phyloP scores from a whole-genome alignment of 92 coral and sea anemone species.

The Heliopora coerulea region DNA sequence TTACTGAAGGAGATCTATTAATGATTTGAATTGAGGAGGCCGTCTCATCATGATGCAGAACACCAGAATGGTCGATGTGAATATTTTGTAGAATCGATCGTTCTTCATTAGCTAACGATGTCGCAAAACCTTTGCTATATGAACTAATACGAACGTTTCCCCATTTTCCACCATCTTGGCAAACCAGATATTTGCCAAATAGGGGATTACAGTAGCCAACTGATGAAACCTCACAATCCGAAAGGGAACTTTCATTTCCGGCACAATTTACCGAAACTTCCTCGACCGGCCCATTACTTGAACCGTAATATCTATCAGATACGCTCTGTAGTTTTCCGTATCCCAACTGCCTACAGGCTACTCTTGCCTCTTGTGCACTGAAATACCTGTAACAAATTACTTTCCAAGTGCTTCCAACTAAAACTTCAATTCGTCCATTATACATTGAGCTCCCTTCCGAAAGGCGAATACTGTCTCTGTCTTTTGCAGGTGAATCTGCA shows the following conservation, averaged over 20 bases:
- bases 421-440: not conserved
- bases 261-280: not conserved
- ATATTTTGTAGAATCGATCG: not conserved
- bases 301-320: not conserved
- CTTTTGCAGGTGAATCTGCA: no score
- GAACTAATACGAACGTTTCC: slow-evolving; percentile 11
- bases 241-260: not conserved
- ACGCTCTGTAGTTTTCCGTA: not conserved
- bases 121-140: not conserved
- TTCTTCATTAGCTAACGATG: not conserved
- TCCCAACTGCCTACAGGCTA: not conserved
- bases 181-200: not conserved
- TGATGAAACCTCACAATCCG: not conserved
- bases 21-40: slow-evolving; percentile 13
- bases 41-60: not conserved
- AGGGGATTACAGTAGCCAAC: not conserved
- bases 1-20: slow-evolving; percentile 1
- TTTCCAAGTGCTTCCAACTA: not conserved
- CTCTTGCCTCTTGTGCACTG: not conserved
- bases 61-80: not conserved
- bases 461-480: not conserved
- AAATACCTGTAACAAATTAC: not conserved
- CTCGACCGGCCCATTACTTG: not conserved
- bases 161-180: slow-evolving; percentile 7
- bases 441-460: not conserved